A percentile compares a stretch with the other conserved stretches of the same genome.
These are phyloP conservation scores for Nematostella vectensis DNA, from an alignment of 92 coral and sea anemone species.

Conservation along the genomic window DNA sequence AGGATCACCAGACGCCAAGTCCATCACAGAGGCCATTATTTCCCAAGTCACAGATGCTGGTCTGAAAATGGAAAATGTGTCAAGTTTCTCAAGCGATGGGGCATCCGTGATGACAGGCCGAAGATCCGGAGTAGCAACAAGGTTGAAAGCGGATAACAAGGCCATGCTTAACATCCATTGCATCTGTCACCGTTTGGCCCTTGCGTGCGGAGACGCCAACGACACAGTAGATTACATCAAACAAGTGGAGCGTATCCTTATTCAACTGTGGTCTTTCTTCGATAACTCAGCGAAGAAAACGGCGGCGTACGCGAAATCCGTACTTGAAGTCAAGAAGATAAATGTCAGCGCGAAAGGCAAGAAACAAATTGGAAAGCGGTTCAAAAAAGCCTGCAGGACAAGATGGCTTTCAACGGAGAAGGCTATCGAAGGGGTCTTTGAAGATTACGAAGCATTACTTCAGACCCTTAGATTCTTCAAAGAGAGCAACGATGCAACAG, in stretches of 20 bases:
- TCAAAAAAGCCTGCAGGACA: slow-evolving; percentile 56
- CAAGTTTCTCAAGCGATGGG: slow-evolving; percentile 50
- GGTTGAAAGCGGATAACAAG: slow-evolving; percentile 37
- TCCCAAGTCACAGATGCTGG: slow-evolving; percentile 24
- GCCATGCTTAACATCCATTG: slow-evolving; percentile 37
- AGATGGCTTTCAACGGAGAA: slow-evolving; percentile 45
- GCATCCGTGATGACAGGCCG: slow-evolving; percentile 46
- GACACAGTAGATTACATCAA: slow-evolving; percentile 36
- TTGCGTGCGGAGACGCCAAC: slow-evolving; percentile 63
- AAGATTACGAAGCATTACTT: slow-evolving; percentile 33
- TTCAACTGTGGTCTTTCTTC: slow-evolving; percentile 58
- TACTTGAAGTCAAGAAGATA: slow-evolving; percentile 25
- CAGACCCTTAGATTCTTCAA: slow-evolving; percentile 29
- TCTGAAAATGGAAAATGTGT: slow-evolving; percentile 18
- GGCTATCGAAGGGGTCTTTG: slow-evolving; percentile 45
- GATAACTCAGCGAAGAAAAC: slow-evolving; percentile 51
- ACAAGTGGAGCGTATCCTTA: slow-evolving; percentile 36
- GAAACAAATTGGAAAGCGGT: slow-evolving; percentile 40
- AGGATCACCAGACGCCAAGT: slow-evolving; percentile 33
- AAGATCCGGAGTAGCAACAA: slow-evolving; percentile 47
- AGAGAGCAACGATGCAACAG: slow-evolving; percentile 41
- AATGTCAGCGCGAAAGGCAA: slow-evolving; percentile 15
- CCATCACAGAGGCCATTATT: slow-evolving; percentile 26
- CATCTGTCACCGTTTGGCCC: slow-evolving; percentile 49
- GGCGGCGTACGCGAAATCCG: slow-evolving; percentile 47